These are phyloP conservation scores for Loxodonta africana DNA, from an alignment of 2,113 vertebrate species.

Conservation along the genomic window DNA sequence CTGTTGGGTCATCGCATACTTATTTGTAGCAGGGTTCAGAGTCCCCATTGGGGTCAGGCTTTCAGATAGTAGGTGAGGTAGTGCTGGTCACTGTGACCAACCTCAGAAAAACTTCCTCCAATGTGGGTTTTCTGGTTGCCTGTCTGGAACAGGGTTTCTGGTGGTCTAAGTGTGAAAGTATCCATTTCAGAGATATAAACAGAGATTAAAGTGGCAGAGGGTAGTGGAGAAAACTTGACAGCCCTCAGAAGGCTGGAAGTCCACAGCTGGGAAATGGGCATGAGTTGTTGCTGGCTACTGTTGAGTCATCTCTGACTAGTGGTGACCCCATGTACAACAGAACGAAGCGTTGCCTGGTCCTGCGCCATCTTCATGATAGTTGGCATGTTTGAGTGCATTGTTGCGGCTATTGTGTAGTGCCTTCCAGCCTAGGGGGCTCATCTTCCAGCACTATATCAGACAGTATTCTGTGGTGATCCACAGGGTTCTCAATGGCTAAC, in stretches of 20 bases:
- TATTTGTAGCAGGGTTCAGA: not conserved
- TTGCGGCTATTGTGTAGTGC: not conserved
- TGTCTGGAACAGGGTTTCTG: not conserved
- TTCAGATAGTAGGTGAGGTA: not conserved
- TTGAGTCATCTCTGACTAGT: not conserved
- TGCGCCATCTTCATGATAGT: not conserved
- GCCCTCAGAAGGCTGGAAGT: not conserved
- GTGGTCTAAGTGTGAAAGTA: not conserved
- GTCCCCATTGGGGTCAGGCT: not conserved
- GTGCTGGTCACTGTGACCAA: fast-evolving
- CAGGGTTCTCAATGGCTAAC: not conserved
- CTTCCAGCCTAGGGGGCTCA: not conserved
- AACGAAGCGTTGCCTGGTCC: not conserved
- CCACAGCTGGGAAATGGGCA: not conserved
- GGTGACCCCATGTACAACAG: not conserved
- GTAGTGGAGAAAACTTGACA: not conserved
- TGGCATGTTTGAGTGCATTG: not conserved
- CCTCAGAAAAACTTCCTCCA: not conserved
- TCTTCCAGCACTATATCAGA: not conserved
- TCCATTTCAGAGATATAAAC: not conserved
- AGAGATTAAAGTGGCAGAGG: not conserved
- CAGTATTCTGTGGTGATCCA: not conserved
- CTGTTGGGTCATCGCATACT: not conserved
- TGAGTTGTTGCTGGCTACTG: not conserved
- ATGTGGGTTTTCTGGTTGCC: not conserved